These are phyloP conservation scores for Pyrrhosoma nymphula DNA, from an alignment of 2,888 invertebrate species.

Conservation along the genomic window DNA sequence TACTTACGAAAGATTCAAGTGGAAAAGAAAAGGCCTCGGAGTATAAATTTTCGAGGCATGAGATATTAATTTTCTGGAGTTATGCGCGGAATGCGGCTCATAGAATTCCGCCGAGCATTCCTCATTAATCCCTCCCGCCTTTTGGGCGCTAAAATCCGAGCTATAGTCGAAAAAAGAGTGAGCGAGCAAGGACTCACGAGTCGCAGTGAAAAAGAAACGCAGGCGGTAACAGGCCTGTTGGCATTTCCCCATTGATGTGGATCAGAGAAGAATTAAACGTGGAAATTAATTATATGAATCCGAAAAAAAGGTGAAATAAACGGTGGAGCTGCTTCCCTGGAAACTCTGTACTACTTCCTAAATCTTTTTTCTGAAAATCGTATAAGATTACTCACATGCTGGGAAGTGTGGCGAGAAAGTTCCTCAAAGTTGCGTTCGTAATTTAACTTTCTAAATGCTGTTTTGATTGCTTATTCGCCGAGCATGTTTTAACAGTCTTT, in stretches of 20 bases:
- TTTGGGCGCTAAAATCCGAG: neutral
- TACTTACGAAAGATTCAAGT: neutral
- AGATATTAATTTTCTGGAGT: neutral
- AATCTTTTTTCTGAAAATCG: neutral
- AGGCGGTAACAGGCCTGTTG: neutral
- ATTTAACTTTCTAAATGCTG: neutral
- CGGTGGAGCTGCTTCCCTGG: neutral
- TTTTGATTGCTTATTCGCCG: neutral
- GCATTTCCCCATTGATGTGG: neutral
- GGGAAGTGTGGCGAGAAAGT: neutral
- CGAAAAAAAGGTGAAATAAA: neutral
- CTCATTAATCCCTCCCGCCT: conserved; percentile 9
- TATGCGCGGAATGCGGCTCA: neutral
- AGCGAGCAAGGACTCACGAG: neutral
- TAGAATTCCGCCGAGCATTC: neutral
- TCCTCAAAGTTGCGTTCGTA: neutral
- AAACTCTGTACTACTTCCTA: neutral
- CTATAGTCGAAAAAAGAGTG: neutral
- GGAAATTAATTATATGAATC: neutral
- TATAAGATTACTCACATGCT: neutral
- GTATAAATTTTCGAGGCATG: neutral
- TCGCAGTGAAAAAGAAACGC: neutral
- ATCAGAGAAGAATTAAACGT: neutral
- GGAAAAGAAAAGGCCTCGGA: neutral
- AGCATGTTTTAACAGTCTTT: neutral